Evolutionary conservation across 2,888 invertebrate genomes (phyloP).

Genomic region (Leptopilina myrica): DNA sequence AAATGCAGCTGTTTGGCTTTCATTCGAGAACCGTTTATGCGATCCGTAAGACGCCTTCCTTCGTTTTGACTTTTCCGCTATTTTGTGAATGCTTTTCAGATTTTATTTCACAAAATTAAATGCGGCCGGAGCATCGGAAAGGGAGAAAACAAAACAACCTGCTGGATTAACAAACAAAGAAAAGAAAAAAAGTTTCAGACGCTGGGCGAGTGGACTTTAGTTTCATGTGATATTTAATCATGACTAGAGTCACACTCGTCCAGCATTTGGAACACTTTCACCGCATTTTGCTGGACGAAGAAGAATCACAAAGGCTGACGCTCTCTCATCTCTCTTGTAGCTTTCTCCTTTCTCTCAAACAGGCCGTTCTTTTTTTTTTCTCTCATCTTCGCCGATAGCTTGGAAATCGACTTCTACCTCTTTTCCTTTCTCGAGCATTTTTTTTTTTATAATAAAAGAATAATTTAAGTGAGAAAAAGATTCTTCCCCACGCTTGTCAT

Average conservation of each 20-base stretch:
- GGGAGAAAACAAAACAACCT: not conserved
- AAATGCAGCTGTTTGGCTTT: slow-evolving; percentile 71
- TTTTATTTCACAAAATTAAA: slow-evolving; percentile 7
- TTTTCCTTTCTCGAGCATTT: slow-evolving; percentile 8
- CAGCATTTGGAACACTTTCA: slow-evolving; percentile 65
- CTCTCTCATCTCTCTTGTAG: slow-evolving; percentile 23
- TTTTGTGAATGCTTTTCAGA: slow-evolving; percentile 42
- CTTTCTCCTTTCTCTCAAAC: slow-evolving; percentile 13
- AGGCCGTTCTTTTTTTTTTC: not conserved
- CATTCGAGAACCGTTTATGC: slow-evolving; percentile 67
- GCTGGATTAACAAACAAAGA: slow-evolving; percentile 20
- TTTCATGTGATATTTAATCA: slow-evolving; percentile 70
- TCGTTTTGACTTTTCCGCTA: slow-evolving; percentile 44
- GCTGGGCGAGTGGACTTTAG: slow-evolving; percentile 72
- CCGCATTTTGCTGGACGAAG: slow-evolving; percentile 42
- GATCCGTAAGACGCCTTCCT: slow-evolving; percentile 64
- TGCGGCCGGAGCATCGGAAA: too few relatives aligned
- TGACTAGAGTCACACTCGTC: slow-evolving; percentile 75
- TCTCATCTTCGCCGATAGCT: not conserved
- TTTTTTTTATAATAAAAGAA: slow-evolving; percentile 10
- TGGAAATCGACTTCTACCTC: not conserved
- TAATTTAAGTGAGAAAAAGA: not conserved
- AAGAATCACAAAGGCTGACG: slow-evolving; percentile 40
- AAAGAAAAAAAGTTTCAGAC: slow-evolving; percentile 54
- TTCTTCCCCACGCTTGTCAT: slow-evolving; percentile 24